These are phyloP conservation scores for Mayetiola destructor DNA, from an alignment of 2,888 invertebrate genomes.

Conservation along the genomic window DNA sequence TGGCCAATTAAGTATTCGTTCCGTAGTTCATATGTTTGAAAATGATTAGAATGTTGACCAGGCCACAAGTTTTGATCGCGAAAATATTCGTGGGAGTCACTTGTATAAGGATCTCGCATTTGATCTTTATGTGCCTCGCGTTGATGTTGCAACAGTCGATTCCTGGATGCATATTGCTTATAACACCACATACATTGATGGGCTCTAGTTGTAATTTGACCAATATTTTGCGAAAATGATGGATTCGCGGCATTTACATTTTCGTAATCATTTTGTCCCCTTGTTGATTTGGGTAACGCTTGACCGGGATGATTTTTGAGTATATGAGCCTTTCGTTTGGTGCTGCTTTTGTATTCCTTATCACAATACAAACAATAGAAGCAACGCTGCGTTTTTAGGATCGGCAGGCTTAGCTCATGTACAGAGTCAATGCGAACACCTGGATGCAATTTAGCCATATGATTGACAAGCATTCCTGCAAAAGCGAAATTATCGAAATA, in stretches of 20 bases:
- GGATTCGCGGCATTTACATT: conserved; percentile 42
- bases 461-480: conserved; percentile 62
- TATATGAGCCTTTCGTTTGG: conserved; percentile 70
- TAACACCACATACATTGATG: conserved; percentile 68
- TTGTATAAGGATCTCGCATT: conserved; percentile 19
- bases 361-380: conserved; percentile 78
- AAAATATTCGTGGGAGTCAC: conserved; percentile 26
- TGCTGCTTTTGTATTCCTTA: conserved; percentile 69
- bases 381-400: conserved; percentile 58
- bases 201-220: conserved; percentile 53
- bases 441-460: conserved; percentile 63
- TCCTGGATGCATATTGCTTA: conserved; percentile 73
- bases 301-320: conserved; percentile 66
- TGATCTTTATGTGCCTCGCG: conserved; percentile 44
- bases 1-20: background rate
- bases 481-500: background rate
- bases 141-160: conserved; percentile 54
- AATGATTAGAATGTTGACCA: background rate
- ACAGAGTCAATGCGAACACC: conserved; percentile 48
- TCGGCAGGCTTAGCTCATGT: conserved; percentile 61
- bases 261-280: conserved; percentile 22
- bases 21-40: background rate
- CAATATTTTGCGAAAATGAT: conserved; percentile 54
- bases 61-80: background rate
- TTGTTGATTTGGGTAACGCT: conserved; percentile 12